These are phyloP conservation scores for Drosophila willistoni DNA, from an alignment of 1,140 invertebrate genomes.

Conservation along the genomic window DNA sequence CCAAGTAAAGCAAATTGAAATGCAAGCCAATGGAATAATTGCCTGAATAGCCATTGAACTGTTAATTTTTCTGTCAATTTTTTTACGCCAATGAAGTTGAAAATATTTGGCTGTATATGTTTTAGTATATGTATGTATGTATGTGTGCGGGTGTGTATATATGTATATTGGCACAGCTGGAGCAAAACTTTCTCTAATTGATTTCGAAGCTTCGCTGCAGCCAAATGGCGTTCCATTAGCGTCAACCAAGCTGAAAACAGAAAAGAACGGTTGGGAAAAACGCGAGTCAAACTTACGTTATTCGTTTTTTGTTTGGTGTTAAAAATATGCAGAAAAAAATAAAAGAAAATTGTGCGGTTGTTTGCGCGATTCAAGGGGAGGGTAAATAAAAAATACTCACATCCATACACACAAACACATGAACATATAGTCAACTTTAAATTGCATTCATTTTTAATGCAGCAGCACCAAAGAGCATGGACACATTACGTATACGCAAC, in stretches of 20 bases:
- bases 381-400: constrained; percentile 18
- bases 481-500: constrained; percentile 76
- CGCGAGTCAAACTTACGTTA: constrained; percentile 56
- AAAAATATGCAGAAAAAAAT: constrained; percentile 71
- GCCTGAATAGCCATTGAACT: constrained; percentile 53
- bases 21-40: constrained; percentile 35
- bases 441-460: constrained; percentile 82
- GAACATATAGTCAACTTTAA: constrained; percentile 61
- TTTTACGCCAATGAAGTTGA: constrained; percentile 43
- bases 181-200: constrained; percentile 75
- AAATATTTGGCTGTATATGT: constrained; percentile 38
- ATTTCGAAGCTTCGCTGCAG: constrained; percentile 62
- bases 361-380: constrained; percentile 45
- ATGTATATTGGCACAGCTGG: constrained; percentile 45
- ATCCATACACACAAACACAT: constrained; percentile 15
- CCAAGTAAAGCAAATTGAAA: constrained; percentile 2
- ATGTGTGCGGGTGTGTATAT: constrained; percentile 3
- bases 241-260: constrained; percentile 51
- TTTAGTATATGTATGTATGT: constrained; percentile 8
- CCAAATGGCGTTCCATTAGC: constrained; percentile 76
- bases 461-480: constrained; percentile 62
- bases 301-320: constrained; percentile 32
- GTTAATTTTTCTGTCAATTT: constrained; percentile 69
- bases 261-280: constrained; percentile 18
- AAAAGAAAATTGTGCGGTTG: constrained; percentile 75